Evolutionary conservation across 2,888 invertebrate genomes (phyloP), one percentile per base, ranked within the genome.

Genomic region (Celastrina argiolus): DNA sequence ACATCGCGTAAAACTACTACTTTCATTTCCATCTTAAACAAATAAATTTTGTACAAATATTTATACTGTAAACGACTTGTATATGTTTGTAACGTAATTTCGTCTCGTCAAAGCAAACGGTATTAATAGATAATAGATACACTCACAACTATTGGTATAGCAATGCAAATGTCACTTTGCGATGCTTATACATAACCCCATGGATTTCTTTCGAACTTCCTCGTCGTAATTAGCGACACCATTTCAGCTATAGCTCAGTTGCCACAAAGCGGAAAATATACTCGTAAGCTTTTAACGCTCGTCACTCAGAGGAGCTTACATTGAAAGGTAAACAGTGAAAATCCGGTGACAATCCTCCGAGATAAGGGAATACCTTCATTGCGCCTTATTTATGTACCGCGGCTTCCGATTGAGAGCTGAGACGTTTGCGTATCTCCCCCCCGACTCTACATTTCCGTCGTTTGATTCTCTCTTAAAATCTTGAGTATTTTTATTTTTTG

Each of bases 371-470:
- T 77, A 82, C 83, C 83, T 83, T 83, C 84, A 87, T 84, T 82
- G 84, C 82, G 80, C 80, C 83, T 87, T 90, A 88, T 90, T 89
- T 91, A 90, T 89, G 89, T 87, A 86, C 84, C 85, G 73, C 78
- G 73, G 81, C 87, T 79, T 88, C 88, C 90, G 87, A 90, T 88
- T 88, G 89, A 88, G 88, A 86, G 83, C 77, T 80, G 78, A 81
- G 68, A 83, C 87, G 83, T 84, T 83, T 71, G 69, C 82, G 85
- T 91, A 90, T 90, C 90, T 90, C 88, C 90, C 90, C 90, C 82
- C 82, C 78, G 75, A 74, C 77, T 78, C 79, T 82, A 83, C 84
- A 85, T 90, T 90, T 89, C 90, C 75, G 72, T 64, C 77, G 80
- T 81, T 84, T 84, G 56, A 22, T 26, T 61, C 36, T 81, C 82